Conservation (phyloP, 1,140 invertebrate species). For the Tenebrio molitor region DNA sequence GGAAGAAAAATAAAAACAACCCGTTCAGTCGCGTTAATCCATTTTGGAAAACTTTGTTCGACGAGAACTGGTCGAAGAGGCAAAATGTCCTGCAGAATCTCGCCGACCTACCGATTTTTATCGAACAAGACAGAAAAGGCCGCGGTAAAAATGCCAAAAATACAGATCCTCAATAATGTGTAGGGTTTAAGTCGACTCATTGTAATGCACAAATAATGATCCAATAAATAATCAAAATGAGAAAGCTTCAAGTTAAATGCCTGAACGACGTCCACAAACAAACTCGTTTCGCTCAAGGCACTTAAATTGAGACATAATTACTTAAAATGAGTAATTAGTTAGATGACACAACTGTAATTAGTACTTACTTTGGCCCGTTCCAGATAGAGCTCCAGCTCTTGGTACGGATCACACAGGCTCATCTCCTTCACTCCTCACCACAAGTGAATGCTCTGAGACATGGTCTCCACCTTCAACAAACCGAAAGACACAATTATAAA, state of each 20-base stretch:
- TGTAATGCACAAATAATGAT: too few species aligned
- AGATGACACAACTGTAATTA: too few species aligned
- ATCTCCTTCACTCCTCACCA: conserved; percentile 47
- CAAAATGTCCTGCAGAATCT: background rate
- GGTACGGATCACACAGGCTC: conserved; percentile 55
- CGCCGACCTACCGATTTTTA: background rate
- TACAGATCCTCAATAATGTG: too few species aligned
- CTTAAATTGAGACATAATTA: too few species aligned
- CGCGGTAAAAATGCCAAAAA: too few species aligned
- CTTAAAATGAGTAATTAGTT: too few species aligned
- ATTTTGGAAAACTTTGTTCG: conserved; percentile 6
- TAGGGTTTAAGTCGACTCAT: too few species aligned
- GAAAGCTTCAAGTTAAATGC: too few species aligned
- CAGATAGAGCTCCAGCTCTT: conserved; percentile 56
- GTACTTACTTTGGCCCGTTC: conserved; percentile 55
- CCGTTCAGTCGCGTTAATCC: background rate
- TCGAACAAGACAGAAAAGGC: too few species aligned
- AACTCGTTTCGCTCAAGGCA: too few species aligned
- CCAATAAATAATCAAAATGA: too few species aligned
- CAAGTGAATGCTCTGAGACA: conserved; percentile 1
- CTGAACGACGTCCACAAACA: too few species aligned
- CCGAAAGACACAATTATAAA: background rate
- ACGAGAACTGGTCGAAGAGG: background rate
- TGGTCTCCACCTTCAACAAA: conserved; percentile 36
- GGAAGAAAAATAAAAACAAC: conserved; percentile 50